Conservation (phyloP, 2,113 vertebrate genomes). For the Amblyopsis rosae region DNA sequence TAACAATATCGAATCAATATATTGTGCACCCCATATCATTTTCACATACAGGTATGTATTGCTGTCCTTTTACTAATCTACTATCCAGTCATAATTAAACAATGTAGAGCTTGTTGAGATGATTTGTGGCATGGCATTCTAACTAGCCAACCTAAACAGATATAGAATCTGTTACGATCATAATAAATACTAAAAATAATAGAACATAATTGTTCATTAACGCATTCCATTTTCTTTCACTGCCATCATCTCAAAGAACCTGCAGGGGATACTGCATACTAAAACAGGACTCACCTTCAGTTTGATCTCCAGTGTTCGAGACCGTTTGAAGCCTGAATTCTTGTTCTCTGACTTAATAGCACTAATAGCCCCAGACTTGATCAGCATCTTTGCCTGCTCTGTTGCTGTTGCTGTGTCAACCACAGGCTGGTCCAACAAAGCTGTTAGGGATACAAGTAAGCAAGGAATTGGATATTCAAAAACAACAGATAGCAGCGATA, state of each 20-base stretch:
- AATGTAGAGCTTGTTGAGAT: too few species aligned
- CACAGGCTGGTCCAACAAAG: slow-evolving; percentile 88
- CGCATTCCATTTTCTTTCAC: too few species aligned
- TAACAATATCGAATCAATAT: too few species aligned
- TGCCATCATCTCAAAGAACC: too few species aligned
- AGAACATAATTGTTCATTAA: too few species aligned
- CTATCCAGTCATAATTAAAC: too few species aligned
- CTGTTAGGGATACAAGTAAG: slow-evolving; percentile 52
- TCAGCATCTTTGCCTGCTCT: slow-evolving; percentile 91
- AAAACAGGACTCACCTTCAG: slow-evolving; percentile 77
- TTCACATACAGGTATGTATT: too few species aligned
- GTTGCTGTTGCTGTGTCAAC: slow-evolving; percentile 90
- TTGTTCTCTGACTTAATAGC: slow-evolving; percentile 93
- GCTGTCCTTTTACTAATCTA: too few species aligned
- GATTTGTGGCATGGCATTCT: too few species aligned
- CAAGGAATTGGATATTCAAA: not conserved
- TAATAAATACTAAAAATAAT: not conserved
- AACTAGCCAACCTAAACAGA: too few species aligned
- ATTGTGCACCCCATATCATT: too few species aligned
- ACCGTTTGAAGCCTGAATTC: slow-evolving; percentile 92
- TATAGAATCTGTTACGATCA: not conserved
- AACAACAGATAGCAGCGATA: not conserved
- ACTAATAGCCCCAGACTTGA: slow-evolving; percentile 92
- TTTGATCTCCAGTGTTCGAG: slow-evolving; percentile 88
- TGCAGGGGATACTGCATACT: not conserved